Evolutionary conservation across 2,797 vertebrate genomes (phyloP).

Genomic region (Brachyalestes nurse): DNA sequence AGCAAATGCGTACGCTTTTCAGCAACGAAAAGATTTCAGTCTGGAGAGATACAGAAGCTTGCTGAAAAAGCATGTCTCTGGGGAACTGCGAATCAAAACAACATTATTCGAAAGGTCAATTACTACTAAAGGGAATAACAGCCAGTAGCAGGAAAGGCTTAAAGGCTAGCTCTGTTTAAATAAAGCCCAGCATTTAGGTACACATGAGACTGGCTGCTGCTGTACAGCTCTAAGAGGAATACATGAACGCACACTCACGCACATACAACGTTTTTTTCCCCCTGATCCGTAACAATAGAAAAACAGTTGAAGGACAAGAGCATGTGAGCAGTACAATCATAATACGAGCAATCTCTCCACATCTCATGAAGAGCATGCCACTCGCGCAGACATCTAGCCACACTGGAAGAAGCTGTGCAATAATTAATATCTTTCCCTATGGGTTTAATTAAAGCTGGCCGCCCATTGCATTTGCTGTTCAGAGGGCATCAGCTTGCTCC

Average conservation of each 20-base stretch:
- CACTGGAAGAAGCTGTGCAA: slow-evolving; percentile 46
- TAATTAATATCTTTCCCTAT: slow-evolving; percentile 78
- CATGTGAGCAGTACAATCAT: neutral
- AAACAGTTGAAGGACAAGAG: neutral
- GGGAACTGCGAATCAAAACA: slow-evolving; percentile 46
- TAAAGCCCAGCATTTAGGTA: slow-evolving; percentile 17
- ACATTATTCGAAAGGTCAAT: slow-evolving; percentile 55
- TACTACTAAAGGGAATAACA: slow-evolving; percentile 43
- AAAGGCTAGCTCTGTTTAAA: slow-evolving; percentile 34
- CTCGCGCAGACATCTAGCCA: slow-evolving; percentile 62
- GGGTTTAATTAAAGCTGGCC: slow-evolving; percentile 81
- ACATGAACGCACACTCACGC: neutral
- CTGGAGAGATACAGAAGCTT: slow-evolving; percentile 38
- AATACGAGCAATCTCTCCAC: slow-evolving; percentile 51
- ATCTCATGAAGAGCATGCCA: slow-evolving; percentile 68
- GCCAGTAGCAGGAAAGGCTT: slow-evolving; percentile 16
- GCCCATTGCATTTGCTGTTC: slow-evolving; percentile 69
- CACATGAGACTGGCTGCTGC: neutral
- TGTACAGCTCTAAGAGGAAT: neutral
- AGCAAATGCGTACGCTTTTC: slow-evolving; percentile 54
- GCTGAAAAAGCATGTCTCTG: slow-evolving; percentile 37
- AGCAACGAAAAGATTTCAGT: slow-evolving; percentile 41
- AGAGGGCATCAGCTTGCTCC: slow-evolving; percentile 57
- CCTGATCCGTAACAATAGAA: neutral
- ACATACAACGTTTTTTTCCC: neutral